phyloP scores from a whole-genome alignment of 2,888 invertebrate genomes.

The Ennomos erosarius region DNA sequence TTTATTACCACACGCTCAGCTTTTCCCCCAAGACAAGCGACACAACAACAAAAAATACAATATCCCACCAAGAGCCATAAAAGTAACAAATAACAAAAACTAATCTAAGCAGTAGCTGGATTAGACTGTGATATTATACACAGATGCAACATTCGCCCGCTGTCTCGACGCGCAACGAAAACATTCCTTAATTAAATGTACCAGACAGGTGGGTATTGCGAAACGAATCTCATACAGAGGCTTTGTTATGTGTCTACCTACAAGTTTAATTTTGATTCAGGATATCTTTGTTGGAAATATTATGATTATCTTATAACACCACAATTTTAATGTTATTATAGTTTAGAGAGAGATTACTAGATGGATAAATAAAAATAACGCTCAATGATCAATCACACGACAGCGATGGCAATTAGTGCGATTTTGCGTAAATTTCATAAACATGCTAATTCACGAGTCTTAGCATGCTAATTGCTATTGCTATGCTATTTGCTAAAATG shows the following conservation, averaged over 20 bases:
- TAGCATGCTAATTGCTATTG: too few relatives aligned
- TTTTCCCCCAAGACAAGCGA: too few relatives aligned
- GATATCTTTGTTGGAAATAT: neutral
- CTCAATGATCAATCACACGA: too few relatives aligned
- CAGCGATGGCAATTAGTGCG: too few relatives aligned
- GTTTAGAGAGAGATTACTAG: too few relatives aligned
- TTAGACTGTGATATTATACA: slow-evolving; percentile 52
- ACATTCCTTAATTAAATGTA: slow-evolving; percentile 74
- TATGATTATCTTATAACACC: too few relatives aligned
- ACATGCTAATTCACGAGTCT: too few relatives aligned
- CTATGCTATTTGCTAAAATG: too few relatives aligned
- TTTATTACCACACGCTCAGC: too few relatives aligned
- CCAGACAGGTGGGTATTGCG: slow-evolving; percentile 61
- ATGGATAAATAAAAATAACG: too few relatives aligned
- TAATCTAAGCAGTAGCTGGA: slow-evolving; percentile 47
- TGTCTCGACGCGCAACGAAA: slow-evolving; percentile 56
- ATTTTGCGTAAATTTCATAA: too few relatives aligned
- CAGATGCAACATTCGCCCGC: slow-evolving; percentile 56
- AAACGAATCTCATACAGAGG: slow-evolving; percentile 63
- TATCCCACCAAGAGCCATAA: slow-evolving; percentile 9
- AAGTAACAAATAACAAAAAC: slow-evolving; percentile 38
- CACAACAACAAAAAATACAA: neutral
- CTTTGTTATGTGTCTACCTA: slow-evolving; percentile 1
- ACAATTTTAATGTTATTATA: too few relatives aligned
- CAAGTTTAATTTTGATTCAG: neutral